These are phyloP conservation scores for Epinephelus fuscoguttatus DNA, from an alignment of 2,113 vertebrate species.

Conservation along the genomic window DNA sequence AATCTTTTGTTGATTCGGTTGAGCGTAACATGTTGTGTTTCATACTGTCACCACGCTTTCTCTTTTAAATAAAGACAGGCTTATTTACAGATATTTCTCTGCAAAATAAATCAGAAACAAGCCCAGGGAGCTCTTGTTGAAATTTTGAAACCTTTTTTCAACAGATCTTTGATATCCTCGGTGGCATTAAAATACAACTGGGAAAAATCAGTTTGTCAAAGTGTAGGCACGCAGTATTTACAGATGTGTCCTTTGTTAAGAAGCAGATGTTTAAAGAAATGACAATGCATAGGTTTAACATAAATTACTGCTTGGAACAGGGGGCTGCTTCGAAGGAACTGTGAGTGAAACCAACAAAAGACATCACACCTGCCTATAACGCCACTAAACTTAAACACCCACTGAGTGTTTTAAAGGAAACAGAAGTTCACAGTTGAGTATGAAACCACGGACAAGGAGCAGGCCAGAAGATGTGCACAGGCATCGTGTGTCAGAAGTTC, in stretches of 20 bases:
- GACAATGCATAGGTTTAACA: not conserved
- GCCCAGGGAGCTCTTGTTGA: not conserved
- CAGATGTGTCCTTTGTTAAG: not conserved
- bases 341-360: not conserved
- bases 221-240: not conserved
- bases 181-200: conserved; percentile 11
- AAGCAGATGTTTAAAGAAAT: not conserved
- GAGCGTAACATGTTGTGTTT: conserved; percentile 53
- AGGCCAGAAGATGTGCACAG: not conserved
- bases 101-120: conserved; percentile 30
- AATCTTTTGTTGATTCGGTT: conserved; percentile 59
- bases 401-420: not conserved
- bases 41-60: conserved; percentile 34
- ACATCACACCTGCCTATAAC: rapidly evolving
- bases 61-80: conserved; percentile 34
- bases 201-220: not conserved
- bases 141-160: conserved; percentile 29
- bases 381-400: not conserved
- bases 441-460: not conserved
- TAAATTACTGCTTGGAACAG: not conserved
- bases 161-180: conserved; percentile 14
- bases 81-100: conserved; percentile 27
- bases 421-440: not conserved
- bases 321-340: not conserved
- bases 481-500: conserved; percentile 11